Evolutionary conservation across 2,797 vertebrate genomes (phyloP), one percentile per base, ranked within the genome.

Genomic region (Eremophila alpestris): DNA sequence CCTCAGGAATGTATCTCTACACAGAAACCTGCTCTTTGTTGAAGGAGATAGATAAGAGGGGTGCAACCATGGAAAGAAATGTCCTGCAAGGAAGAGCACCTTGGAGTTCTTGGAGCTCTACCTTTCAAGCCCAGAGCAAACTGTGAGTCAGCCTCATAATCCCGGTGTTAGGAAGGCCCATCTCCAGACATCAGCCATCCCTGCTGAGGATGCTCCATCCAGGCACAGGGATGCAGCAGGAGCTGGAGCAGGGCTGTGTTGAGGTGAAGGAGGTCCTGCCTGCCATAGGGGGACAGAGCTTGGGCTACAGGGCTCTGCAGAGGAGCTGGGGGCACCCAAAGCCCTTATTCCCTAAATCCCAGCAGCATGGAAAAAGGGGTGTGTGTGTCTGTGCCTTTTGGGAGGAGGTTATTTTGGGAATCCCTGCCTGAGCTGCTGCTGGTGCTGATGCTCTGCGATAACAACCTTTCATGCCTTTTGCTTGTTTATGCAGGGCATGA

Each of bases 401-500:
- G 81, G 78, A 91, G 29, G 43, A 69, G 59, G 81, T 41, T 95
- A 64, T 95, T 92, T 90, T 75, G 88, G 89, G 82, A 84, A 83
- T 58, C 80, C 70, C 74, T 1, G 58, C 84, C 90, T 73, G 92
- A 89, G 90, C 89, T 92, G 83, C 81, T 85, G 93, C 76, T 73
- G 19, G 79, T 54, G 69, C 85, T 78, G 94, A 94, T 94, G 95
- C 82, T 89, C 89, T 96, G 60, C 2, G 83, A 94, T 96, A 96
- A 96, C 87, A 96, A 40, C 85, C 82, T 89, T 89, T 93, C 89
- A 38, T 92, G 87, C 22, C 87, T 95, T 73, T 90, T 7, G 2
- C 82, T 94, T 97, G 96, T 95, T 97, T 97, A 69, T 86, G 85
- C 90, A 90, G 84, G 54, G 62, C 81, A 85, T 96, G 95, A 97